phyloP scores from a whole-genome alignment of 2,113 vertebrate genomes.

The Pangasianodon hypophthalmus region DNA sequence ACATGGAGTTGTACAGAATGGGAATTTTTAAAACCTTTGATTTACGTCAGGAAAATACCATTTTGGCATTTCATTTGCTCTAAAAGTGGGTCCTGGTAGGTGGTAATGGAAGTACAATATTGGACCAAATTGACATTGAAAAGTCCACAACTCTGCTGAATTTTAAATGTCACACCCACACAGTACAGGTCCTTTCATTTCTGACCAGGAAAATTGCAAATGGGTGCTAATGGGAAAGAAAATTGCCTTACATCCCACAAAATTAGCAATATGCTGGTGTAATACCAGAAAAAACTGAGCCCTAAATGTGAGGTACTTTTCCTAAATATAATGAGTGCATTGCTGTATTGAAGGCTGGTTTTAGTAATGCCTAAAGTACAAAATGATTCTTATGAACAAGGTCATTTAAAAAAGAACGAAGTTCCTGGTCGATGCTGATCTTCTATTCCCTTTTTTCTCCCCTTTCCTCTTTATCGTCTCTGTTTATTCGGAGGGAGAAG shows the following conservation, averaged over 20 bases:
- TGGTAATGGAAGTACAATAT: not conserved
- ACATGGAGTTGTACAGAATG: not conserved
- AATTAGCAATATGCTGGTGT: not conserved
- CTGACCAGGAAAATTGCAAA: slow-evolving; percentile 13
- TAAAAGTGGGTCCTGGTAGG: not conserved
- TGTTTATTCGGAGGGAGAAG: not conserved
- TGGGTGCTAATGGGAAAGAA: not conserved
- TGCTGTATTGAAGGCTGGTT: not conserved
- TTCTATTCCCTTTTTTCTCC: not conserved
- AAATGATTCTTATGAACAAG: not conserved
- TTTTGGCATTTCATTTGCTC: not conserved
- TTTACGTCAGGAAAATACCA: not conserved
- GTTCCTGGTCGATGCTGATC: not conserved
- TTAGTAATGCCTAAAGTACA: not conserved
- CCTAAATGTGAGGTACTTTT: not conserved
- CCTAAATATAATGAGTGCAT: not conserved
- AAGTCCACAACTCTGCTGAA: not conserved
- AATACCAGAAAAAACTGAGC: not conserved
- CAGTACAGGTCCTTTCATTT: not conserved
- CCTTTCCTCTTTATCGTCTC: not conserved
- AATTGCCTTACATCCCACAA: not conserved
- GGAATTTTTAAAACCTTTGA: not conserved
- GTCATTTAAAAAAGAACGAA: not conserved
- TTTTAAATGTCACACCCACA: not conserved
- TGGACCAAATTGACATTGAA: not conserved